A percentile compares a stretch with the other conserved stretches of the same genome.
These are phyloP conservation scores for Spea hammondii DNA, from an alignment of 2,797 vertebrate genomes.

Conservation along the genomic window DNA sequence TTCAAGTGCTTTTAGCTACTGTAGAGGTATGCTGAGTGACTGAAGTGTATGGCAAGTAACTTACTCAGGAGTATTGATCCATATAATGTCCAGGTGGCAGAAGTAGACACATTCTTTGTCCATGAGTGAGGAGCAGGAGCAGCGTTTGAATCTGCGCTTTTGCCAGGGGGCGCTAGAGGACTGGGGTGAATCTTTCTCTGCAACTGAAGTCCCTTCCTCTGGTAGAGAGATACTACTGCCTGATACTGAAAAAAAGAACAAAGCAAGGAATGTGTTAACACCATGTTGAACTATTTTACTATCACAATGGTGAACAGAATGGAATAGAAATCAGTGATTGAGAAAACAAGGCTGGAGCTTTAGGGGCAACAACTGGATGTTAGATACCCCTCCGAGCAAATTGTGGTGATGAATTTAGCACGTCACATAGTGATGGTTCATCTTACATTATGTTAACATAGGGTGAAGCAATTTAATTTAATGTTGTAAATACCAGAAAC, in stretches of 20 bases:
- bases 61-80: constrained; percentile 98
- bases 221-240: constrained; percentile 47
- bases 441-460: no score
- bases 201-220: constrained; percentile 53
- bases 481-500: no score
- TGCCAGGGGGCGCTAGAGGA: constrained; percentile 55
- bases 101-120: constrained; percentile 97
- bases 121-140: constrained; percentile 87
- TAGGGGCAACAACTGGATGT: no score
- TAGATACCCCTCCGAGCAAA: no score
- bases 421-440: no score
- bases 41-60: constrained; percentile 47
- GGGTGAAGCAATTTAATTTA: no score
- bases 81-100: constrained; percentile 98
- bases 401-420: no score
- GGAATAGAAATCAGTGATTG: no score
- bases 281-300: no score
- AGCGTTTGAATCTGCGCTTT: constrained; percentile 80
- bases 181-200: constrained; percentile 52
- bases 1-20: background rate
- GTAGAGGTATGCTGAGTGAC: background rate
- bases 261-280: background rate
- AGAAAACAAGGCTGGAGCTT: no score
- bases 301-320: no score
- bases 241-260: constrained; percentile 24